These are phyloP conservation scores for Tolmerus cingulatus DNA, from an alignment of 2,888 invertebrate species.

Conservation along the genomic window DNA sequence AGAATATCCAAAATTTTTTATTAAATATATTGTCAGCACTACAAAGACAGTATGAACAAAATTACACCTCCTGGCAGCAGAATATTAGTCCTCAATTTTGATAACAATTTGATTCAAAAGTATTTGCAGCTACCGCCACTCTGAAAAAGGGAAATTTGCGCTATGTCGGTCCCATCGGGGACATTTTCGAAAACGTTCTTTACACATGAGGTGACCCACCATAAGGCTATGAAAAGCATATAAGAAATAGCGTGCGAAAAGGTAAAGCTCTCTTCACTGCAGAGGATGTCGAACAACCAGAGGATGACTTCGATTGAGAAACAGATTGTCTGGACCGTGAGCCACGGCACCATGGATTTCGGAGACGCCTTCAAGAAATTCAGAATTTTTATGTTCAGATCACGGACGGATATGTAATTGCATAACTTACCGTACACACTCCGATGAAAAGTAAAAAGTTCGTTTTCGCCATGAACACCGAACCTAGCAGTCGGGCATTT, in stretches of 20 bases:
- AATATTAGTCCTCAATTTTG: too few species aligned
- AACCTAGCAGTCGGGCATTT: slow-evolving; percentile 53
- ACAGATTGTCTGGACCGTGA: slow-evolving; percentile 52
- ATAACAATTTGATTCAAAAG: neutral
- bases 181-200: slow-evolving; percentile 53
- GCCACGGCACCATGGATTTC: slow-evolving; percentile 53
- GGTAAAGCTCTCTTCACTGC: slow-evolving; percentile 51
- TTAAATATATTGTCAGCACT: too few species aligned
- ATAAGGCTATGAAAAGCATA: slow-evolving; percentile 41
- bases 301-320: slow-evolving; percentile 52
- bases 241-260: slow-evolving; percentile 50
- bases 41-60: neutral
- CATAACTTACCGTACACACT: neutral
- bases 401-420: neutral
- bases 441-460: slow-evolving; percentile 54
- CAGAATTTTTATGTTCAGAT: neutral
- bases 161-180: slow-evolving; percentile 51
- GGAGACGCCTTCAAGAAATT: slow-evolving; percentile 53
- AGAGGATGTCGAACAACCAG: slow-evolving; percentile 52
- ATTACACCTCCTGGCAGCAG: neutral
- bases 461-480: slow-evolving; percentile 53
- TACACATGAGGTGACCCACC: slow-evolving; percentile 53
- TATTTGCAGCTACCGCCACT: neutral
- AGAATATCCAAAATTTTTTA: too few species aligned
- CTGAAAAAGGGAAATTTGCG: slow-evolving; percentile 45